Evolutionary conservation across 1,140 invertebrate genomes (phyloP).

Genomic region (Mylabris phalerata): DNA sequence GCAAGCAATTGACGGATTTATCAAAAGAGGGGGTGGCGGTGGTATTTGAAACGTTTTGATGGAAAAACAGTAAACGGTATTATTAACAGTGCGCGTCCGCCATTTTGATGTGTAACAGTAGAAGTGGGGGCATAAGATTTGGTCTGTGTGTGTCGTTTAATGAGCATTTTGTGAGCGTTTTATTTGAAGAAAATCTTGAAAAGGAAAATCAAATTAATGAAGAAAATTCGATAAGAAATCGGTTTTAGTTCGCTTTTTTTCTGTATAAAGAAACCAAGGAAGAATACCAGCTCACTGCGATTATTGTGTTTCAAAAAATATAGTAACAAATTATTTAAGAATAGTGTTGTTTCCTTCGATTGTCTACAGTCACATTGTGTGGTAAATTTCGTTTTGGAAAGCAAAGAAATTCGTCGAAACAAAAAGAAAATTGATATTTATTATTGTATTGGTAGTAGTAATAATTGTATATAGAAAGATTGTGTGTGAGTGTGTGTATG

Average conservation of each 20-base stretch:
- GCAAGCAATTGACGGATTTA: not conserved
- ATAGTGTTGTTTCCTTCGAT: too few species aligned
- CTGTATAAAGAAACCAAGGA: too few species aligned
- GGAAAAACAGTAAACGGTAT: constrained; percentile 24
- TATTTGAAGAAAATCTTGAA: too few species aligned
- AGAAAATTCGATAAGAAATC: constrained; percentile 19
- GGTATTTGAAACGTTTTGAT: constrained; percentile 8
- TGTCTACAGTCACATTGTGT: too few species aligned
- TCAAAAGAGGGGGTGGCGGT: not conserved
- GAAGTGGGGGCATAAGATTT: constrained; percentile 37
- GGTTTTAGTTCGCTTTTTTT: too few species aligned
- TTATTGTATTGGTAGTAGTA: not conserved
- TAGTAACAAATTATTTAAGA: too few species aligned
- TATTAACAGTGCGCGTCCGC: constrained; percentile 34
- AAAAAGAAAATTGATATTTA: too few species aligned
- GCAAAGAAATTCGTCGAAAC: too few species aligned
- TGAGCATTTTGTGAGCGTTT: constrained; percentile 24
- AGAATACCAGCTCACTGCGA: too few species aligned
- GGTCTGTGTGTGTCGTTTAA: constrained; percentile 26
- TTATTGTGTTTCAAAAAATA: too few species aligned
- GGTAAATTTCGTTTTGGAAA: too few species aligned
- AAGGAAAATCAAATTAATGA: too few species aligned
- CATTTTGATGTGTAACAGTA: constrained; percentile 33
- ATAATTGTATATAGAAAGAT: constrained; percentile 21
- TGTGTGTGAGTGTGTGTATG: constrained; percentile 28